A percentile compares a stretch with the other conserved stretches of the same genome.
These are phyloP conservation scores for Bellardia pandia DNA, from an alignment of 2,888 invertebrate genomes.

Conservation along the genomic window DNA sequence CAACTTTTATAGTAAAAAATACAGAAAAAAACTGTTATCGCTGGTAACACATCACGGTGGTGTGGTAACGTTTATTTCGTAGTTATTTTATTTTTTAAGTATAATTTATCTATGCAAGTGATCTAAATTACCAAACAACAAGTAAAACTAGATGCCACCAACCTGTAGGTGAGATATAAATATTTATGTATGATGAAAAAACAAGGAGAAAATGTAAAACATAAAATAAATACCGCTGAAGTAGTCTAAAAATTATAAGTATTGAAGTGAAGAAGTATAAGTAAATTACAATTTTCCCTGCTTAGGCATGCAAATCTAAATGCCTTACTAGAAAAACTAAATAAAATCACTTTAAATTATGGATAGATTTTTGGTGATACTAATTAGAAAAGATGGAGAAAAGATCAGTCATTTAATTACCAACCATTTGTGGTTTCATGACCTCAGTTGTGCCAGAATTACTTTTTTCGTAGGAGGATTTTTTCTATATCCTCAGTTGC, in stretches of 20 bases:
- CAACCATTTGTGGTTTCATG: too few species aligned
- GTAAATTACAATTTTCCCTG: background rate
- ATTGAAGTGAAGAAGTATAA: background rate
- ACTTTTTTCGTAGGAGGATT: too few species aligned
- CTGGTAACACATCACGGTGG: conserved; percentile 46
- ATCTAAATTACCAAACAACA: conserved; percentile 63
- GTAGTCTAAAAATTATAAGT: background rate
- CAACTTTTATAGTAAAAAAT: conserved; percentile 22
- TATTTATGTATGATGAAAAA: background rate
- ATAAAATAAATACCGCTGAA: background rate
- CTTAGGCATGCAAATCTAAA: background rate
- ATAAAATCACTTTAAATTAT: background rate
- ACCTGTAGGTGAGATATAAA: background rate
- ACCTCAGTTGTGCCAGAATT: too few species aligned
- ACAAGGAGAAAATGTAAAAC: background rate
- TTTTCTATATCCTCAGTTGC: too few species aligned
- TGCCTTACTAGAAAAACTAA: background rate
- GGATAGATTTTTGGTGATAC: too few species aligned
- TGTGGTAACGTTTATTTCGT: conserved; percentile 39
- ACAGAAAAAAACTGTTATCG: conserved; percentile 11
- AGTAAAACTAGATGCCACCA: conserved; percentile 56
- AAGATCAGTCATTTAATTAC: too few species aligned
- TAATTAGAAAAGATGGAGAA: too few species aligned
- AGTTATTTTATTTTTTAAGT: conserved; percentile 53
- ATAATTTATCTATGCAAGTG: conserved; percentile 66